Evolutionary conservation across 2,888 invertebrate species (phyloP).

Genomic region (Muschampia plurimacula): DNA sequence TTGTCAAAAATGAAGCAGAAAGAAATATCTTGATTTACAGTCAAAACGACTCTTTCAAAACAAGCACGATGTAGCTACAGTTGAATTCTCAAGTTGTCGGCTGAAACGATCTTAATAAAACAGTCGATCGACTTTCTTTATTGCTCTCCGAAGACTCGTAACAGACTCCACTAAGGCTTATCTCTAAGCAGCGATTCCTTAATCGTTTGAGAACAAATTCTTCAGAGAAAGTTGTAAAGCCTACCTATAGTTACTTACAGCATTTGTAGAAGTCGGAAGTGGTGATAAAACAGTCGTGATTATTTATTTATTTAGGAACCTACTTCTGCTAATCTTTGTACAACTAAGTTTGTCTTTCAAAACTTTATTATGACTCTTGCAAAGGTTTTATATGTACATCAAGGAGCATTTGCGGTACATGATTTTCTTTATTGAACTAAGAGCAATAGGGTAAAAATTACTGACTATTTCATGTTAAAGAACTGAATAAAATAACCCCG

Average conservation of each 20-base stretch:
- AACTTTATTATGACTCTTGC: not conserved
- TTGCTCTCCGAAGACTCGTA: slow-evolving; percentile 39
- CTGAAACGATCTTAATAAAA: slow-evolving; percentile 38
- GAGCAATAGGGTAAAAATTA: not conserved
- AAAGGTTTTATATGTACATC: not conserved
- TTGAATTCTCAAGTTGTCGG: slow-evolving; percentile 30
- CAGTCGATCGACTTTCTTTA: slow-evolving; percentile 36
- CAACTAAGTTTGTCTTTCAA: not conserved
- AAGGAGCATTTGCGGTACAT: not conserved
- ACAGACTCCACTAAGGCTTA: slow-evolving; percentile 37
- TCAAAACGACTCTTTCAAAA: slow-evolving; percentile 23
- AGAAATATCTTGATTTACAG: slow-evolving; percentile 2
- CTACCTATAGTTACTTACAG: slow-evolving; percentile 3
- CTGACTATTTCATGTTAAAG: not conserved
- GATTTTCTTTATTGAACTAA: not conserved
- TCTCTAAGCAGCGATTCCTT: slow-evolving; percentile 39
- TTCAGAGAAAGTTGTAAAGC: slow-evolving; percentile 23
- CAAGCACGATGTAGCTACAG: slow-evolving; percentile 22
- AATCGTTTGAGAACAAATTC: slow-evolving; percentile 38
- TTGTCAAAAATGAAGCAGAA: too few relatives aligned
- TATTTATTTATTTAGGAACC: slow-evolving; percentile 12
- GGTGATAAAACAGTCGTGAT: slow-evolving; percentile 6
- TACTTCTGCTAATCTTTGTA: not conserved
- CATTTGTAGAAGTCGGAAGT: not conserved
- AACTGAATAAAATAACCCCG: too few relatives aligned